Percentiles rank a stretch among this genome's conserved stretches.
These are phyloP conservation scores for Drosophila virilis DNA, from an alignment of 1,140 invertebrate genomes.

Conservation along the genomic window DNA sequence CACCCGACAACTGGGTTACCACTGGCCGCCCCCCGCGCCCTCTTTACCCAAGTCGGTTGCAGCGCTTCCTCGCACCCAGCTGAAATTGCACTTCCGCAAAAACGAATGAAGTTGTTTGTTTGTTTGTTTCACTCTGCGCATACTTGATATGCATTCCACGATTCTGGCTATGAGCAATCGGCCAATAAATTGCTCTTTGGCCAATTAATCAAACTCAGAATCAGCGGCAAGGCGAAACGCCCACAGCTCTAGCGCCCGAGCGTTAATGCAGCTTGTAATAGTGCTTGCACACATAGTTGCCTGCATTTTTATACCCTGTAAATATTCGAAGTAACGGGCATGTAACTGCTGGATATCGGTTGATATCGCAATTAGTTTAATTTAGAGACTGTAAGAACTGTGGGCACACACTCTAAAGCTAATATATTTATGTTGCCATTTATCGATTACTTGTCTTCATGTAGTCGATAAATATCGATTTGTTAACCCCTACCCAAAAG, in stretches of 20 bases:
- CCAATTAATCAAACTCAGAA: conserved; percentile 64
- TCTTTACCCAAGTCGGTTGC: background rate
- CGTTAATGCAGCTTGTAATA: conserved; percentile 1
- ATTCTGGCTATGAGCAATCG: conserved; percentile 32
- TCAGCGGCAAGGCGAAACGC: conserved; percentile 38
- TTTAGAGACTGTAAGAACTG: too few species aligned
- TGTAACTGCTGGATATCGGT: too few species aligned
- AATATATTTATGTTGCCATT: background rate
- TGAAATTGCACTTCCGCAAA: conserved; percentile 45
- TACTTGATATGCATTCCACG: conserved; percentile 52
- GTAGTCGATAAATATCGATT: background rate
- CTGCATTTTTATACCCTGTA: conserved; percentile 20
- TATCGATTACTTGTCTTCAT: background rate
- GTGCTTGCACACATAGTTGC: background rate
- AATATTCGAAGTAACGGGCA: background rate
- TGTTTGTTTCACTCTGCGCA: conserved; percentile 7
- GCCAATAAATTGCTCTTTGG: conserved; percentile 41
- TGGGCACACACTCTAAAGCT: too few species aligned
- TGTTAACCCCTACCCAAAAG: background rate
- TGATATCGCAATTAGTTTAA: too few species aligned
- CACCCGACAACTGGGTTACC: background rate
- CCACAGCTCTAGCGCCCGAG: conserved; percentile 2
- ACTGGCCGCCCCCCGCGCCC: background rate
- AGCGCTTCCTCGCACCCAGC: background rate
- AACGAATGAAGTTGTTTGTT: background rate